Base-by-base conservation (phyloP, 2,888 invertebrate genomes). In the Trissolcus japonicus region DNA sequence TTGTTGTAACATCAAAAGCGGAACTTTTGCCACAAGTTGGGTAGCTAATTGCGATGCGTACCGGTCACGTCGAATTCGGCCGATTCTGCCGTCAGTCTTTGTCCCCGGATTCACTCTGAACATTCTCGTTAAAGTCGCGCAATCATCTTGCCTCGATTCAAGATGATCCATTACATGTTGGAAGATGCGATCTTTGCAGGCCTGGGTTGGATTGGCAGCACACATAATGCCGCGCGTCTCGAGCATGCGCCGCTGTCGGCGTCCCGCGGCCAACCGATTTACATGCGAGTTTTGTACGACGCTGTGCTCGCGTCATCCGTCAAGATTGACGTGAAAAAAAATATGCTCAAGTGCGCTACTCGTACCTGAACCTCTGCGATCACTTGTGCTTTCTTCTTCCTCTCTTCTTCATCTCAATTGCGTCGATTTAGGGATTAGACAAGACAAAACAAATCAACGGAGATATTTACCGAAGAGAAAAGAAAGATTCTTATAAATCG, bases 291-390 rank as follows among this genome's bases (percentile, higher is more conserved):
- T 75, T 66, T 75, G 69, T 66, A 69, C 77, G 66, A 67, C 71
- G 72, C 67, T 61, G 68, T 55, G 35, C 69, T 69, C 62, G 77
- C 77, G 72, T 78, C 77, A 75, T 77, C 76, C 73, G 75, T 79
- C 67, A 75, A 72, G 73, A 78, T 78, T 73, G 57, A 76, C 78
- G 63, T 67, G 62, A 76, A 79, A 35, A n/a, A 35, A 35, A 35
- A 73, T 65, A 78, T 78, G 72, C 68, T 67, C 67, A 69, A 76
- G 75, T 76, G 78, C 75, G 80, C 78, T 80, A 80, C 80, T 56
- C 53, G 80, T 80, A 80, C 78, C 80, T 80, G 78, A 80, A 59
- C 50, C 35, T 35, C 35, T 9, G 35, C 35, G 35, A 35, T 35
- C 35, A 35, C 35, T 35, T 9, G 35, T 35, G 11, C 7, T 35